Base-by-base conservation (phyloP, 2,888 invertebrate genomes). In the Lapara coniferarum region DNA sequence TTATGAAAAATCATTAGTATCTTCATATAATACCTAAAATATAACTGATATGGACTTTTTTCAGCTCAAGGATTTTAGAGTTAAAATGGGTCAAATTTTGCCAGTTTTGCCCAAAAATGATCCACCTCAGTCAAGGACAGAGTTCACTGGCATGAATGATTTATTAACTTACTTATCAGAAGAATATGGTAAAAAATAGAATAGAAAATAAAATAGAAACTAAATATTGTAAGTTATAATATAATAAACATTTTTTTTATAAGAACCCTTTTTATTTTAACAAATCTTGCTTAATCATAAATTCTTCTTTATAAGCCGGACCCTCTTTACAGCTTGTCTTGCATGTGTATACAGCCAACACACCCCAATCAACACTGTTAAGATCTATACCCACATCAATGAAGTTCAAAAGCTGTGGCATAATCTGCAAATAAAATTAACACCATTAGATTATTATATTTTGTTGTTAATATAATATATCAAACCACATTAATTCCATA, bases 301-400 rank as follows among this genome's bases (percentile, higher is more conserved):
- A 96, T 92, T 99, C 98, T 74, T 92, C 87, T 74, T 95, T 95
- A 88, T 99, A 99, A 10, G 94, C 95, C 10, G 92, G 92, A 14
- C 95, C 95, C 71, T 89, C 80, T 71, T 86, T 86, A 84, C 99
- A 99, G 87, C 97, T 98, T 19, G 94, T 91, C 82, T 95, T 94
- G 85, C 99, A 99, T 0, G 98, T 98, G 87, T 97, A 99, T 37
- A 99, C 89, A 66, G 95, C 95, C 67, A 99, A 87, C 19, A 97
- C 95, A 30, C 99, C 99, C 98, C 98, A 99, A 89, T 99, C 99
- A 66, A 99, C 91, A 79, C 94, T 94, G 71, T 95, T 93, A 3
- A 95, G 83, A 63, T 94, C 86, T 73, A 94, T 88, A 53, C 96
- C 96, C 73, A 96, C 94, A 73, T 95, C 93, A 37, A 97, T 92